These are phyloP conservation scores for Temnothorax rugatulus DNA, from an alignment of 2,888 invertebrate genomes.

Conservation along the genomic window DNA sequence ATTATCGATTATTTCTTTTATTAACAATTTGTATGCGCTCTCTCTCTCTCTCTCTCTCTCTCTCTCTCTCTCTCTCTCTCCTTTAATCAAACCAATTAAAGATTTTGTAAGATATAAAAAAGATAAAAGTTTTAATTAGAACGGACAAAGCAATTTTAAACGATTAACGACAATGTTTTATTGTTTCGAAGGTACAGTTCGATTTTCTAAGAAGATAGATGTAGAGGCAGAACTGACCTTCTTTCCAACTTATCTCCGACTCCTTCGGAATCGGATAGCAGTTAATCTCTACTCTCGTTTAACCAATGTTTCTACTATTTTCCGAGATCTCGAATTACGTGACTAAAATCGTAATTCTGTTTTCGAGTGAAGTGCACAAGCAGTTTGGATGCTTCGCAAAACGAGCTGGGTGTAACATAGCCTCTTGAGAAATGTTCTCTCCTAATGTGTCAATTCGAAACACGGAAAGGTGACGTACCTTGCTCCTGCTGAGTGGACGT, in stretches of 20 bases:
- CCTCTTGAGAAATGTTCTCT: conserved; percentile 61
- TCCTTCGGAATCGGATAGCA: conserved; percentile 55
- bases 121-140: not conserved
- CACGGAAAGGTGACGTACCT: conserved; percentile 61
- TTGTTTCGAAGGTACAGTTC: conserved; percentile 32
- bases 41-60: not conserved
- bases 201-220: conserved; percentile 73
- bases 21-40: not conserved
- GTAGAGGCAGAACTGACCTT: conserved; percentile 53
- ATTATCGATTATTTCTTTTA: not conserved
- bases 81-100: not conserved
- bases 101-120: not conserved
- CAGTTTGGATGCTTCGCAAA: conserved; percentile 28
- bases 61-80: not conserved
- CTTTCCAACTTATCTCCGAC: not conserved
- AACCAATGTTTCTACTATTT: conserved; percentile 72
- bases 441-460: conserved; percentile 71
- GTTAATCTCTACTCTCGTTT: conserved; percentile 76
- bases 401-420: conserved; percentile 68
- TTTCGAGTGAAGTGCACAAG: not conserved
- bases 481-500: not conserved
- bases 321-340: conserved; percentile 77
- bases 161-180: conserved; percentile 62
- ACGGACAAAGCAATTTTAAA: conserved; percentile 66
- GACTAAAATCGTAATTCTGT: conserved; percentile 56